Percentiles rank a stretch among this genome's conserved stretches.
These are phyloP conservation scores for Salpingus planirostris DNA, from an alignment of 2,888 invertebrate species.

Conservation along the genomic window DNA sequence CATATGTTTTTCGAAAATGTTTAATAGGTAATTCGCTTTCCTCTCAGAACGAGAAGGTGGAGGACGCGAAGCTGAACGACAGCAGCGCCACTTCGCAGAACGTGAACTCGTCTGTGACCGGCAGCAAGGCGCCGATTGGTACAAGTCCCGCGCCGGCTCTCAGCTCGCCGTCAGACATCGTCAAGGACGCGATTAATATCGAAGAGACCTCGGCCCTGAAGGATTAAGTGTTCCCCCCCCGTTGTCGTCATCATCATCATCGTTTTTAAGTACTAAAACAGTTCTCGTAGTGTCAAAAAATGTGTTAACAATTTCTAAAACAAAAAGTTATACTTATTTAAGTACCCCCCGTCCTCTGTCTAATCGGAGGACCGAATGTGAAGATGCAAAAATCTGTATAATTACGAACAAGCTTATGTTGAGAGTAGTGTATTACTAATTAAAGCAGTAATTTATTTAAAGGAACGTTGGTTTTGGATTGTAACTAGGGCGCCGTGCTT, in stretches of 20 bases:
- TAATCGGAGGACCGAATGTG: neutral
- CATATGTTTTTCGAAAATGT: too few relatives aligned
- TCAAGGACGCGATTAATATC: conserved; percentile 30
- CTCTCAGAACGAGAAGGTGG: conserved; percentile 35
- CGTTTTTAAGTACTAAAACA: conserved; percentile 23
- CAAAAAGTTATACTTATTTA: conserved; percentile 10
- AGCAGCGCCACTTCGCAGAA: conserved; percentile 20
- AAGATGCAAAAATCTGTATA: conserved; percentile 8
- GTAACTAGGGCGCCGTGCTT: too few relatives aligned
- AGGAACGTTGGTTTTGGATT: too few relatives aligned
- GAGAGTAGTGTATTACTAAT: too few relatives aligned
- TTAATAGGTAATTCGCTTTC: conserved; percentile 26
- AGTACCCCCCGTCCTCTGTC: neutral
- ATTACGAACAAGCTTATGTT: too few relatives aligned
- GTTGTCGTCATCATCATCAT: too few relatives aligned
- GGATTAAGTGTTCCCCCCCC: conserved; percentile 30
- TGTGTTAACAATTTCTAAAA: conserved; percentile 9
- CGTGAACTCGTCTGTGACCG: conserved; percentile 11
- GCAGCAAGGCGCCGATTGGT: conserved; percentile 16
- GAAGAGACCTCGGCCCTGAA: conserved; percentile 34
- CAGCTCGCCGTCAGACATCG: conserved; percentile 22
- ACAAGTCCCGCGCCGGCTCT: conserved; percentile 14
- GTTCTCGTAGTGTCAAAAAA: too few relatives aligned
- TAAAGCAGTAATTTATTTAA: too few relatives aligned
- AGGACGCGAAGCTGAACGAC: conserved; percentile 35